phyloP scores from a whole-genome alignment of 2,797 vertebrate species.

The Craterocephalus amniculus region DNA sequence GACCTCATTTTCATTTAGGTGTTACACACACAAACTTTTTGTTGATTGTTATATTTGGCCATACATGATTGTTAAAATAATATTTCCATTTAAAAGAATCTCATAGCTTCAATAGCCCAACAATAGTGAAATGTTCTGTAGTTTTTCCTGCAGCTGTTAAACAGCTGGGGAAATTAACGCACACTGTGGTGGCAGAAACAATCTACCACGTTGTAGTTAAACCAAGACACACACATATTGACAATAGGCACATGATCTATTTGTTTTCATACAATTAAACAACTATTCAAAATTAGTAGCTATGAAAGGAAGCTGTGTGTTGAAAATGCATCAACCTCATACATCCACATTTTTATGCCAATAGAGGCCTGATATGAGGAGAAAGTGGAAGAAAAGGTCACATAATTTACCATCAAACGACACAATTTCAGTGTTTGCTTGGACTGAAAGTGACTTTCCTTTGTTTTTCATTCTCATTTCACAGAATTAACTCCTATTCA shows the following conservation, averaged over 20 bases:
- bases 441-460: not conserved
- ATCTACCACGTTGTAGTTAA: not conserved
- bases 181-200: too few species aligned
- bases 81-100: not conserved
- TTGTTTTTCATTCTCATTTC: not conserved
- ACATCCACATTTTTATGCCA: not conserved
- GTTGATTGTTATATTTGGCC: too few species aligned
- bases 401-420: not conserved
- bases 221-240: not conserved
- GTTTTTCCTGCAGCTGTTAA: not conserved
- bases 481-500: not conserved
- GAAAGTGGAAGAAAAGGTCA: not conserved
- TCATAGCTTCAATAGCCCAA: not conserved
- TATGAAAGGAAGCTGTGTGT: not conserved
- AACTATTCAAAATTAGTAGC: not conserved
- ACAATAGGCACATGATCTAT: not conserved
- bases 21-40: too few species aligned
- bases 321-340: not conserved
- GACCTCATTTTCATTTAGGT: too few species aligned
- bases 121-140: too few species aligned
- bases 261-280: not conserved
- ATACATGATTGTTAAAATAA: too few species aligned
- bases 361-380: not conserved
- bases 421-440: not conserved
- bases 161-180: not conserved